phyloP scores from a whole-genome alignment of 2,113 vertebrate genomes.

The Ciconia boyciana region DNA sequence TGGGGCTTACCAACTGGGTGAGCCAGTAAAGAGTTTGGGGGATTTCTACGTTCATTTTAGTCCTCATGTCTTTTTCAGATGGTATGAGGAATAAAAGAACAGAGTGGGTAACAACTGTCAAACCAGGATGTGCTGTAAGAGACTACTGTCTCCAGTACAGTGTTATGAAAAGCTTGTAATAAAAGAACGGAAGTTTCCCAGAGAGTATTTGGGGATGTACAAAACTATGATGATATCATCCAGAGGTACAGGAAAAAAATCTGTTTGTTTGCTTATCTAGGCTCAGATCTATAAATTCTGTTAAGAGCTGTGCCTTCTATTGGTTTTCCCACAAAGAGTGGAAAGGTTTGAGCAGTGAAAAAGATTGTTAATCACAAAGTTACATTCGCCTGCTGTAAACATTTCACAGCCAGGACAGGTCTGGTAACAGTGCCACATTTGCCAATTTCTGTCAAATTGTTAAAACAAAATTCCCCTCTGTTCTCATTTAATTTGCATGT shows the following conservation, averaged over 20 bases:
- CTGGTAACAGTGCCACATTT: not conserved
- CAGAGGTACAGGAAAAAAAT: not conserved
- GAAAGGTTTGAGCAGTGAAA: not conserved
- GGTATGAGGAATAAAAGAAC: not conserved
- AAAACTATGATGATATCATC: not conserved
- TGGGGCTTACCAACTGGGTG: not conserved
- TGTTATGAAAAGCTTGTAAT: not conserved
- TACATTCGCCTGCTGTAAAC: not conserved
- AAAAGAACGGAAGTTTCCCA: not conserved
- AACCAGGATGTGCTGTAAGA: not conserved
- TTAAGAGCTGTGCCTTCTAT: not conserved
- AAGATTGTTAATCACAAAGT: not conserved
- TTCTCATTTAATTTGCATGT: not conserved
- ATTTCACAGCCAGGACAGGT: not conserved
- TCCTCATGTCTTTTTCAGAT: not conserved
- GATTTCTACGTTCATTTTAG: not conserved
- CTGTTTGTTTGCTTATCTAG: not conserved
- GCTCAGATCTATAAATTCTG: not conserved
- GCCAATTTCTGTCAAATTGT: not conserved
- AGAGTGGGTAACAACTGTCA: not conserved
- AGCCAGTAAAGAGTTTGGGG: not conserved
- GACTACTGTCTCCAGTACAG: not conserved
- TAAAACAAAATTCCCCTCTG: not conserved
- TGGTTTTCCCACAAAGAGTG: not conserved
- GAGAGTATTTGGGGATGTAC: not conserved